Evolutionary conservation across 2,888 invertebrate genomes (phyloP).

Genomic region (Coenonympha glycerion): DNA sequence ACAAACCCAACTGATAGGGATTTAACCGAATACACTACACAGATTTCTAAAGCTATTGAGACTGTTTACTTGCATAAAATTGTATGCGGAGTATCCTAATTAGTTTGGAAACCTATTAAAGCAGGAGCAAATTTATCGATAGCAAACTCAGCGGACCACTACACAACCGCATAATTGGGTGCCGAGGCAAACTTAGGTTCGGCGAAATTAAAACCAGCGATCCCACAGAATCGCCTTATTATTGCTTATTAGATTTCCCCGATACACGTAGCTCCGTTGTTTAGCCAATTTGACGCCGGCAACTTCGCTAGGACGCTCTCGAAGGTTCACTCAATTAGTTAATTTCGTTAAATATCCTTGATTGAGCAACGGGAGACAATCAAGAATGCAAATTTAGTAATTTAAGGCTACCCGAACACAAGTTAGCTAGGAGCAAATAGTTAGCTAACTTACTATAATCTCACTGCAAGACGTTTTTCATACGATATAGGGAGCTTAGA

Average conservation of each 20-base stretch:
- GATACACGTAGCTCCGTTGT: conserved; percentile 60
- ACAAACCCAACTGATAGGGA: too few species aligned
- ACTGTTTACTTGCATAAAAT: too few species aligned
- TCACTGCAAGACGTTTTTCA: too few species aligned
- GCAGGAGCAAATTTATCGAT: conserved; percentile 1
- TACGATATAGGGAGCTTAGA: too few species aligned
- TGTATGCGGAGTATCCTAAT: too few species aligned
- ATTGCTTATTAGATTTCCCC: conserved; percentile 56
- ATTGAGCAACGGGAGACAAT: conserved; percentile 74
- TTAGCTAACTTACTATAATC: too few species aligned
- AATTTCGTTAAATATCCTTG: conserved; percentile 75
- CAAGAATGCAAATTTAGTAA: conserved; percentile 69
- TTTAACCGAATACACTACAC: too few species aligned
- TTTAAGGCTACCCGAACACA: conserved; percentile 31
- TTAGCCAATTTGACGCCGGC: conserved; percentile 50
- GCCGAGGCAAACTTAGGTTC: conserved; percentile 17
- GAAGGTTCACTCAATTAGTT: conserved; percentile 71
- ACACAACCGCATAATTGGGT: conserved; percentile 10
- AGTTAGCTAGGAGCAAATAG: conserved; percentile 24
- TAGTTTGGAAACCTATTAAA: conserved; percentile 1
- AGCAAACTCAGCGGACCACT: not conserved
- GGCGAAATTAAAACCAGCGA: conserved; percentile 38
- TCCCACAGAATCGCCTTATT: conserved; percentile 50
- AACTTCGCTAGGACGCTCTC: conserved; percentile 41
- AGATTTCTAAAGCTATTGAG: too few species aligned